Conservation (phyloP, 2,113 vertebrate genomes). For the Plestiodon gilberti region DNA sequence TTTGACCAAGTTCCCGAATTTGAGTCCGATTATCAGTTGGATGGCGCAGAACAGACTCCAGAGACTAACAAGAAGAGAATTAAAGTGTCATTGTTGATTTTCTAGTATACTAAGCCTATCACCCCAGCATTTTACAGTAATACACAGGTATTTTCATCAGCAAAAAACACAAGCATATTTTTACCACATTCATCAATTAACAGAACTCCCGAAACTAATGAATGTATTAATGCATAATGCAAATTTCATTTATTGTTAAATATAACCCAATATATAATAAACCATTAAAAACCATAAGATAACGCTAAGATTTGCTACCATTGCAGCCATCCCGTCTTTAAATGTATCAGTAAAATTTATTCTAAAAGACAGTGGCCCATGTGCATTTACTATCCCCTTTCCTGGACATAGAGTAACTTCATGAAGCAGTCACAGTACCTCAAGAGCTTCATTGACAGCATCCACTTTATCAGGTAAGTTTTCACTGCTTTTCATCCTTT, state of each 20-base stretch:
- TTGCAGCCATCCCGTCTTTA: neutral
- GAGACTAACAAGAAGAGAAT: constrained; percentile 74
- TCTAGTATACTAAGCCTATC: too few relatives aligned
- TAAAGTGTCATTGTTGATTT: neutral
- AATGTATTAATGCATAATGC: too few relatives aligned
- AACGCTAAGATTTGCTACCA: neutral
- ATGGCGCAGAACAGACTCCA: constrained; percentile 92
- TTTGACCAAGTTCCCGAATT: constrained; percentile 96
- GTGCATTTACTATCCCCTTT: neutral
- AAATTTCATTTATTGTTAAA: too few relatives aligned
- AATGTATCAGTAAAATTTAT: neutral
- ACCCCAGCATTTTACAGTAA: too few relatives aligned
- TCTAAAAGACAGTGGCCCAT: constrained; percentile 15
- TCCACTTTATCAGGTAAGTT: constrained; percentile 84
- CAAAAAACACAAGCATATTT: too few relatives aligned
- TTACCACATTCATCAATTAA: too few relatives aligned
- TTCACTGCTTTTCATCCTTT: constrained; percentile 82
- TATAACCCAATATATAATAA: too few relatives aligned
- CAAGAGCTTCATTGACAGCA: constrained; percentile 83
- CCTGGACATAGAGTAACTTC: neutral
- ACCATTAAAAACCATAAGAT: too few relatives aligned
- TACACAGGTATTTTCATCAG: too few relatives aligned
- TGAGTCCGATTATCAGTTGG: constrained; percentile 96
- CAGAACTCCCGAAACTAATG: too few relatives aligned
- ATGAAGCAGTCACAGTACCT: constrained; percentile 76